Base-by-base conservation (phyloP, 2,797 vertebrate species). In the Remorina albescens region DNA sequence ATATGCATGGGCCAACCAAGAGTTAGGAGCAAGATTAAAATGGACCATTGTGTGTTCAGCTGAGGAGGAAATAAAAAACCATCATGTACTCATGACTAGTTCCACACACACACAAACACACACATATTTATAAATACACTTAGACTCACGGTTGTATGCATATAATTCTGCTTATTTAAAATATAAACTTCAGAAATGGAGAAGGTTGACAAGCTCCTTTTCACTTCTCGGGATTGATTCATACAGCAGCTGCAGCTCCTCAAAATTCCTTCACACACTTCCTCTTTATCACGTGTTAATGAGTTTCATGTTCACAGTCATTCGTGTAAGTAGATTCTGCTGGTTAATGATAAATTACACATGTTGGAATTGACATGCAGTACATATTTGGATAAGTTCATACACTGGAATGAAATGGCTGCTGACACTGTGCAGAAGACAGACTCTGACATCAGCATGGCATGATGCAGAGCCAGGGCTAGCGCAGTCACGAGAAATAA, bases 21-120 rank as follows among this genome's bases (percentile, higher is more conserved):
- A 93, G 94, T 94, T 93, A 92, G 95, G 94, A 93, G 93, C 93
- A 90, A 95, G 94, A 96, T 96, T 96, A 96, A 96, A 96, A 96
- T 91, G 93, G 95, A 94, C 95, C 91, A 95, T 95, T 95, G 96
- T 96, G 95, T 92, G 81, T 88, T 93, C 88, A 86, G 88, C 74
- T 87, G 82, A 66, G 39, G 71, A 77, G 53, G 76, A 80, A 85
- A 83, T 79, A 71, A 79, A 66, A 73, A 78, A 86, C 57, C n/a
- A 15, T 55, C 8, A 4, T 57, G 60, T 58, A 32, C 21, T 57
- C 15, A 13, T 65, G 53, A 67, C 28, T 30, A 46, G 18, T 2
- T 19, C 16, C 32, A 42, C 62, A 56, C 54, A 53, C 46, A 6
- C 18, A 55, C 47, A 26, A 1, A 39, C 15, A 39, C 15, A 39